Evolutionary conservation across 2,888 invertebrate species (phyloP).

Genomic region (Polyommatus icarus): DNA sequence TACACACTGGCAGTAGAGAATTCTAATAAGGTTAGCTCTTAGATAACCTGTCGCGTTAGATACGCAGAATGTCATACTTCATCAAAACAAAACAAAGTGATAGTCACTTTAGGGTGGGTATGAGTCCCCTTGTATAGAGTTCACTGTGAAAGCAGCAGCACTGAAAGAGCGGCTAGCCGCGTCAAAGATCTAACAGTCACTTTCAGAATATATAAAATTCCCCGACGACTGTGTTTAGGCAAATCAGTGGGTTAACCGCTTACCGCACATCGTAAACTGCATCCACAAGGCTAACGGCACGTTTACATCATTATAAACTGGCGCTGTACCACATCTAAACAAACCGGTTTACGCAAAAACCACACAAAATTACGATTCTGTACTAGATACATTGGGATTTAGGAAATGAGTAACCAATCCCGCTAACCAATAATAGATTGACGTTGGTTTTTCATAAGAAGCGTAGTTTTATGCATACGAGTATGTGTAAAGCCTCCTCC

Average conservation of each 20-base stretch:
- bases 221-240: neutral
- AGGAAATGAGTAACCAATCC: too few relatives aligned
- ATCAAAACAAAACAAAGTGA: neutral
- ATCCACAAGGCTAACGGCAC: neutral
- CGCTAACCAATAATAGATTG: too few relatives aligned
- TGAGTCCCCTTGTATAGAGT: too few relatives aligned
- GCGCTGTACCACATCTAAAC: neutral
- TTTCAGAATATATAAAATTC: neutral
- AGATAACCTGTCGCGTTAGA: constrained; percentile 13
- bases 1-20: constrained; percentile 3
- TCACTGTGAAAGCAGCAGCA: too few relatives aligned
- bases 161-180: too few relatives aligned
- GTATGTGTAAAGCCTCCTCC: too few relatives aligned
- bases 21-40: constrained; percentile 1
- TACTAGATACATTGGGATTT: neutral
- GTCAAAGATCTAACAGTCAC: too few relatives aligned
- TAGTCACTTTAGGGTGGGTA: too few relatives aligned
- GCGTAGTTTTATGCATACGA: too few relatives aligned
- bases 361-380: neutral
- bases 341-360: neutral
- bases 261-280: neutral
- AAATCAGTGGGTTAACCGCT: constrained; percentile 6
- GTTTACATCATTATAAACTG: neutral
- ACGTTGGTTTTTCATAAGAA: too few relatives aligned
- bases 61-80: neutral